A percentile compares a stretch with the other conserved stretches of the same genome.
Conservation (phyloP, 2,888 invertebrate species). For the Kryphioiulus occultus region DNA sequence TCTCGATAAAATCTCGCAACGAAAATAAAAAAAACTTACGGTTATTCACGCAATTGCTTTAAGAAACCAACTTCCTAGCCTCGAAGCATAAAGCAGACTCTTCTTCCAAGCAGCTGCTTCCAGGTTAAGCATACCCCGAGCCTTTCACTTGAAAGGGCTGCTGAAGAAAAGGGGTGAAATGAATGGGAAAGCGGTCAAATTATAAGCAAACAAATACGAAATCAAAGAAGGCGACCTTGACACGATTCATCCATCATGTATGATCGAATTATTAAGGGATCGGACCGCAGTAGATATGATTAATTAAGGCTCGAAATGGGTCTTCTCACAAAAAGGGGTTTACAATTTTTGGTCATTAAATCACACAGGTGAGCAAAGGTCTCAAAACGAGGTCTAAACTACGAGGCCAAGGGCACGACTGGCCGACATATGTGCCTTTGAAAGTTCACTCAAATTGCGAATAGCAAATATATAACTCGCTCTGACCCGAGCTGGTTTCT, state of each 20-base stretch:
- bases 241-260: neutral
- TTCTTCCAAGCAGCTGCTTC: neutral
- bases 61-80: neutral
- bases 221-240: conserved; percentile 20
- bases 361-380: neutral
- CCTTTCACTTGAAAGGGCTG: neutral
- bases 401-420: neutral
- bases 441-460: neutral
- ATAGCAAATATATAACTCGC: too few relatives aligned
- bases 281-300: neutral
- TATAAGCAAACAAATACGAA: neutral
- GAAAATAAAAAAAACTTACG: neutral
- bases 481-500: too few relatives aligned
- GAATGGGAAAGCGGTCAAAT: neutral
- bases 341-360: neutral
- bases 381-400: too few relatives aligned
- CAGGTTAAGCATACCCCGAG: neutral
- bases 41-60: too few relatives aligned
- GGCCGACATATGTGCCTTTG: neutral
- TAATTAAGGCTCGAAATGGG: neutral
- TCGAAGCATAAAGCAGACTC: neutral
- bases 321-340: neutral
- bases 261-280: neutral
- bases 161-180: neutral
- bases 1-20: neutral